Base-by-base conservation (phyloP, 2,113 vertebrate species). In the Rattus rattus region DNA sequence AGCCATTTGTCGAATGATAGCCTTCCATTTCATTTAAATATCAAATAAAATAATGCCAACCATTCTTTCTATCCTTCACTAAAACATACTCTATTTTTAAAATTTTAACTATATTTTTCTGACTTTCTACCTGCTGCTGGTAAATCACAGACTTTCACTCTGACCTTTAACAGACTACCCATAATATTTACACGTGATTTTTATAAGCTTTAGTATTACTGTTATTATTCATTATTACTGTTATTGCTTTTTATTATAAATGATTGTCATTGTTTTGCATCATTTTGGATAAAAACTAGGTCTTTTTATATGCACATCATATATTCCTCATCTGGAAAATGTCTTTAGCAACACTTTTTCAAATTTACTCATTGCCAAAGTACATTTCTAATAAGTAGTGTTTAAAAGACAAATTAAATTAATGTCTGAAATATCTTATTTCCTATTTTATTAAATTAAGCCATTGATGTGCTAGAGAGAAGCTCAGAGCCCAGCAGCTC, bases 1-100 rank as follows among this genome's bases (percentile, higher is more conserved):
- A 47, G 28, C 88, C 5, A 70, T 89, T 36, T 72, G 47, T 49
- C 49, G 11, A 80, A 20, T 63, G 39, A 80, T 26, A 69, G 54
- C 7, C 16, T 63, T 90, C 36, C 61, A 39, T 90, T 91, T 95
- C 88, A 92, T 77, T 92, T 83, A 67, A 69, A 36, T 49, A 33
- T 10, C 92, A 10, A 77, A 63, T 73, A 43, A 49, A 73, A 61
- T 85, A 36, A 52, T 67, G 20, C 16, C 36, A 17, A 56, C 70
- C 20, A 80, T 36, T 19, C 5, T 69, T 76, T 70, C 85, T 28
- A 47, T 9, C 3, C 22, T 94, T 93, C 13, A 79, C 49, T 43
- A 5, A 49, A 49, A 16, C n/a, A 36, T 16, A 14, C 33, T 33
- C 52, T 54, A 69, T 91, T 90, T 3, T 94, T 39, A 73, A 73